Evolutionary conservation across 1,140 invertebrate species (phyloP), one percentile per base, ranked within the genome.

Genomic region (Euwallacea similis): DNA sequence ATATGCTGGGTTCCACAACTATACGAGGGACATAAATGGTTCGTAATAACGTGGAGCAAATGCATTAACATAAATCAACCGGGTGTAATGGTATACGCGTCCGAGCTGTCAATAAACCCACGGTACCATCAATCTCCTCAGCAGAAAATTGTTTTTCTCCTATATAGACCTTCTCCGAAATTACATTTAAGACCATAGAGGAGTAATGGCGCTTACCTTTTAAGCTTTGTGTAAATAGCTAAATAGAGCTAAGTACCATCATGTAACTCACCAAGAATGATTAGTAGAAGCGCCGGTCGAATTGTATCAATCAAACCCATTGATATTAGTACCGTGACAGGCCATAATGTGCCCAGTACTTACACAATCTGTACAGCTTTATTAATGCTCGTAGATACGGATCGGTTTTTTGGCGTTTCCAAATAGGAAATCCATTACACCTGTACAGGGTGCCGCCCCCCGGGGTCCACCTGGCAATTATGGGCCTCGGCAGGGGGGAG

Each of bases 381-480:
- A 73, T 73, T 73, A 73, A 73, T 73, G 66, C 63, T 70, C 65
- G 68, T 69, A 65, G 63, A 68, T 69, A 59, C 54, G 63, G 65
- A 73, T 73, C 72, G 63, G 56, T 53, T 69, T 73, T 73, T 73
- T 68, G 58, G 54, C 54, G 59, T 54, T 16, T 63, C 69, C 69
- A 73, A 70, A 75, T 75, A 75, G 66, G 71, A 75, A 75, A 75
- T 73, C 64, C 74, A 75, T 75, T 75, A 75, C 74, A 75, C 74
- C 74, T 73, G 74, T 68, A 69, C 68, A 75, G 74, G 71, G 69
- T 68, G 71, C 71, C 71, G 71, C 74, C 71, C 65, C 71, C 71
- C 65, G 53, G 71, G 66, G 71, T 71, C 65, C 61, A 59, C 59
- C 68, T 55, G 10, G 67, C 71, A 75, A 75, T 75, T 75, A 75